Evolutionary conservation across 2,797 vertebrate species (phyloP), one percentile per base, ranked within the genome.

Genomic region (Coreius guichenoti): DNA sequence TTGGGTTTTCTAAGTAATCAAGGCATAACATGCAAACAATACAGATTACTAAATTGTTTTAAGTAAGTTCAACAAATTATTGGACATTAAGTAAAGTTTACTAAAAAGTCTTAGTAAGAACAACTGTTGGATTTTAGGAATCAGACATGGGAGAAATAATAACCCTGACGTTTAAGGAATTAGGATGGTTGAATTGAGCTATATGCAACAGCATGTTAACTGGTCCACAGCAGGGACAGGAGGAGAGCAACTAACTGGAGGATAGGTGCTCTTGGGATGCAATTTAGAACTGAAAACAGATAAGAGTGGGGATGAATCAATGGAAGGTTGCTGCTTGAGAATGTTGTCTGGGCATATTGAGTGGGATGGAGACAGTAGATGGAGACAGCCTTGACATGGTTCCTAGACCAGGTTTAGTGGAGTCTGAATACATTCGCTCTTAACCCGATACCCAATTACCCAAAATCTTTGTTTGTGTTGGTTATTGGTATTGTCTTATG

Each of bases 111-210:
- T n/a, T n/a, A n/a, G n/a, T n/a, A n/a, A n/a, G n/a, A n/a, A n/a
- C n/a, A n/a, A n/a, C n/a, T n/a, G n/a, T n/a, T n/a, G n/a, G n/a
- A n/a, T n/a, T n/a, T n/a, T n/a, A n/a, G 19, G 56, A 74, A 85
- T 80, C 56, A 54, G 43, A 51, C 56, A 65, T n/a, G 4, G 23
- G 81, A 87, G 73, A 86, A 86, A 88, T 88, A 88, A 87, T 83
- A 90, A 87, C 45, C 68, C 81, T 54, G 56, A 83, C 80, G 54
- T 79, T 82, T 84, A 86, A 21, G 72, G 82, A 85, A 85, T 88
- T 73, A 73, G 70, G 91, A 80, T 78, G 84, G 70, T 75, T 75
- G 86, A 84, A 90, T 87, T 84, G 84, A 87, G 86, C 80, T 82
- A 58, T 82, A 58, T 74, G 85, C 77, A 84, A 80, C 81, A 69